These are phyloP conservation scores for Grantiella picta DNA, from an alignment of 2,113 vertebrate genomes.

Conservation along the genomic window DNA sequence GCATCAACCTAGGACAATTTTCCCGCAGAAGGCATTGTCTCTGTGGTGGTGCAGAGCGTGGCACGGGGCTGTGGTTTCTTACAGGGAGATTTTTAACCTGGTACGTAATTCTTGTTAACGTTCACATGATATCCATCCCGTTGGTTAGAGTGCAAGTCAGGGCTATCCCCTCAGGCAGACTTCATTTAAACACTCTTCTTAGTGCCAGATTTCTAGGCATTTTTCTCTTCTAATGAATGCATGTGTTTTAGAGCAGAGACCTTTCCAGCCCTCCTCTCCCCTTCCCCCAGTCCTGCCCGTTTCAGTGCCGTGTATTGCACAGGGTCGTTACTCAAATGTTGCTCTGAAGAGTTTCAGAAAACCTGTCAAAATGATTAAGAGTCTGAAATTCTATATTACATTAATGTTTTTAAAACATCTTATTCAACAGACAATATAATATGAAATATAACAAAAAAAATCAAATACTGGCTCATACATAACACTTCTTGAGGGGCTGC, in stretches of 20 bases:
- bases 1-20: background rate
- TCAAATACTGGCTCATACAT: constrained; percentile 20
- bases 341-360: constrained; percentile 47
- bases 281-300: background rate
- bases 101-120: constrained; percentile 16
- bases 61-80: background rate
- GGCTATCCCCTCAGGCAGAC: constrained; percentile 49
- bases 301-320: background rate
- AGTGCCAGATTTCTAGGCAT: constrained; percentile 41
- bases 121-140: constrained; percentile 27
- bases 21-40: background rate
- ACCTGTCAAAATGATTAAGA: constrained; percentile 66
- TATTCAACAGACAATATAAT: constrained; percentile 55
- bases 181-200: constrained; percentile 33
- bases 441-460: constrained; percentile 28
- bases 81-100: background rate
- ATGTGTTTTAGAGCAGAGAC: constrained; percentile 6
- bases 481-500: constrained; percentile 45
- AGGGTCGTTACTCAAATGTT: background rate
- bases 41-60: background rate
- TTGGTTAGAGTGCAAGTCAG: constrained; percentile 38
- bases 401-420: constrained; percentile 59
- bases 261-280: background rate
- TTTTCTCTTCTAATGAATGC: constrained; percentile 54
- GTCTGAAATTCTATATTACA: constrained; percentile 59